These are phyloP conservation scores for Ptychadena robeensis DNA, from an alignment of 2,797 vertebrate genomes.

Conservation along the genomic window DNA sequence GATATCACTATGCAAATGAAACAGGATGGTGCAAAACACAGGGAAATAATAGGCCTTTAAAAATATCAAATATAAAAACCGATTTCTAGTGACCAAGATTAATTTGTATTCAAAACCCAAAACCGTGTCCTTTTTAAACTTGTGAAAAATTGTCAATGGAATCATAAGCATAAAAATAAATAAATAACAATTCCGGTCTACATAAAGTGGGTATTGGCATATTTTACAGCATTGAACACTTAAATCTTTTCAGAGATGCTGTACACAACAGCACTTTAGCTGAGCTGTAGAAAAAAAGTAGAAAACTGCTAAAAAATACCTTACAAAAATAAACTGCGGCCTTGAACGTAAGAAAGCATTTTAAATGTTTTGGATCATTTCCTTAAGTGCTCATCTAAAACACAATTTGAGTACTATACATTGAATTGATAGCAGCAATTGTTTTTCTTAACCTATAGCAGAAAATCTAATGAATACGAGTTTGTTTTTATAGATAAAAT, in stretches of 20 bases:
- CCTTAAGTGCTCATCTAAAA: slow-evolving; percentile 30
- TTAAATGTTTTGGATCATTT: background rate
- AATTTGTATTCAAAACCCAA: background rate
- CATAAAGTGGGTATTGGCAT: background rate
- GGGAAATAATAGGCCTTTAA: background rate
- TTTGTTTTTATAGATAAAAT: background rate
- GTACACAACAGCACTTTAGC: slow-evolving; percentile 26
- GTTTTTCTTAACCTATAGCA: background rate
- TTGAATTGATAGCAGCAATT: slow-evolving; percentile 34
- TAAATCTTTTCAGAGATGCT: slow-evolving; percentile 19
- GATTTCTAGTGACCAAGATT: background rate
- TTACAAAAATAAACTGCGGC: slow-evolving; percentile 48
- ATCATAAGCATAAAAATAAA: slow-evolving; percentile 15
- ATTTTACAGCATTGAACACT: slow-evolving; percentile 11
- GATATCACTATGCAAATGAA: slow-evolving; percentile 2
- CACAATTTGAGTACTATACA: slow-evolving; percentile 8
- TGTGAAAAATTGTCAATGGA: slow-evolving; percentile 17
- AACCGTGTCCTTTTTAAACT: background rate
- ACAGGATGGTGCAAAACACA: background rate
- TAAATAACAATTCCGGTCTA: slow-evolving; percentile 21
- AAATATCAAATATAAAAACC: background rate
- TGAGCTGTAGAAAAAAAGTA: slow-evolving; percentile 50
- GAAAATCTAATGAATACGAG: background rate
- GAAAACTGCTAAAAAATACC: slow-evolving; percentile 47
- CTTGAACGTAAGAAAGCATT: slow-evolving; percentile 25